These are phyloP conservation scores for Ctenopoma kingsleyae DNA, from an alignment of 2,797 vertebrate species.

Conservation along the genomic window DNA sequence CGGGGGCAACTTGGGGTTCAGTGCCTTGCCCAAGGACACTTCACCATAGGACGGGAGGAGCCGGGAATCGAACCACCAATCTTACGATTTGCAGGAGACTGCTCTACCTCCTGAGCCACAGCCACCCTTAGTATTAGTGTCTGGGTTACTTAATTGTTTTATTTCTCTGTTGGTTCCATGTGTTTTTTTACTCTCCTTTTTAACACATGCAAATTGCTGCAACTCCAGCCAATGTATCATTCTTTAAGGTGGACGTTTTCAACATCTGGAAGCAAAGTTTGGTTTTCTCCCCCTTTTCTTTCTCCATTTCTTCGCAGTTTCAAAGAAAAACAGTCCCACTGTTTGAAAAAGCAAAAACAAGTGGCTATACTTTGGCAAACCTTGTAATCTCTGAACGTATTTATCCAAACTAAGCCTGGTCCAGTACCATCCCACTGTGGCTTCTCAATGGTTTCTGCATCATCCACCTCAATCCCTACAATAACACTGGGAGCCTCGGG, in stretches of 20 bases:
- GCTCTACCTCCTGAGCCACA: too few species aligned
- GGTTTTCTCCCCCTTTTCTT: slow-evolving; percentile 44
- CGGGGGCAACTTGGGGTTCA: too few species aligned
- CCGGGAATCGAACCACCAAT: too few species aligned
- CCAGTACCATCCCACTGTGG: slow-evolving; percentile 76
- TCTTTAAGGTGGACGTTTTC: slow-evolving; percentile 69
- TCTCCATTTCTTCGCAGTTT: slow-evolving; percentile 51
- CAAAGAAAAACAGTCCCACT: slow-evolving; percentile 76
- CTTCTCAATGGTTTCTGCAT: slow-evolving; percentile 82
- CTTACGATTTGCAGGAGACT: too few species aligned
- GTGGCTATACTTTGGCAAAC: slow-evolving; percentile 80
- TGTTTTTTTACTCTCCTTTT: slow-evolving; percentile 3
- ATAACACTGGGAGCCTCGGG: slow-evolving; percentile 80
- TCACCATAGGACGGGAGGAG: too few species aligned
- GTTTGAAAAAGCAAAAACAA: slow-evolving; percentile 80
- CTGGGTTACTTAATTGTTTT: slow-evolving; percentile 28
- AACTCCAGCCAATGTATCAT: slow-evolving; percentile 54
- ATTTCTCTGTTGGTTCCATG: slow-evolving; percentile 4
- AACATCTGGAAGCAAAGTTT: slow-evolving; percentile 74
- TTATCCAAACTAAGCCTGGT: slow-evolving; percentile 84
- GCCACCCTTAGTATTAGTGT: background rate
- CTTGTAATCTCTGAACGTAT: slow-evolving; percentile 79
- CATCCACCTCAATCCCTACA: slow-evolving; percentile 85
- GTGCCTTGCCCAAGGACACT: too few species aligned
- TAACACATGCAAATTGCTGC: slow-evolving; percentile 32